Conservation (phyloP, 2,797 vertebrate genomes). For the Alectoris magna region DNA sequence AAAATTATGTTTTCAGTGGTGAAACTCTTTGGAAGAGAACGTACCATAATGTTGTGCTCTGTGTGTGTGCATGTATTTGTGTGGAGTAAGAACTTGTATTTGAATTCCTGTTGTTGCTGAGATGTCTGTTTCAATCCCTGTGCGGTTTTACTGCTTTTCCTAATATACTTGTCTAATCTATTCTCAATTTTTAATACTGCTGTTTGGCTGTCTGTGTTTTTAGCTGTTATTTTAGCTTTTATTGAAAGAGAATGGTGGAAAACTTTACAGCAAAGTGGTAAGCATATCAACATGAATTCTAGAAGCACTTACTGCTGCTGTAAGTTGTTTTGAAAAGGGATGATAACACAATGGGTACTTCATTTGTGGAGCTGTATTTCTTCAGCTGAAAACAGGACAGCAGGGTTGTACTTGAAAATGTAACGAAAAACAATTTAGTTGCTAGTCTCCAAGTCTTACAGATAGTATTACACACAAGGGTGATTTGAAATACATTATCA, state of each 20-base stretch:
- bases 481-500: neutral
- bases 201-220: neutral
- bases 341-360: neutral
- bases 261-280: neutral
- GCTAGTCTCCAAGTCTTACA: neutral
- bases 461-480: neutral
- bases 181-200: neutral
- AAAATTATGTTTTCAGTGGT: conserved; percentile 28
- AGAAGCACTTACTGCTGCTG: neutral
- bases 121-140: neutral
- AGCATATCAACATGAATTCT: neutral
- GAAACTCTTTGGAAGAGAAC: conserved; percentile 24
- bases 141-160: neutral
- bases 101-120: conserved; percentile 4
- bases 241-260: neutral
- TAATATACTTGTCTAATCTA: neutral
- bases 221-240: neutral
- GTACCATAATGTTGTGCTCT: neutral
- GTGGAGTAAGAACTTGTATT: neutral
- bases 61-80: neutral
- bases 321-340: neutral
- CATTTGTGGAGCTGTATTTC: neutral
- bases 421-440: neutral
- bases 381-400: neutral
- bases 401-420: neutral